Evolutionary conservation across 2,797 vertebrate species (phyloP).

Genomic region (Hippocampus kuda): DNA sequence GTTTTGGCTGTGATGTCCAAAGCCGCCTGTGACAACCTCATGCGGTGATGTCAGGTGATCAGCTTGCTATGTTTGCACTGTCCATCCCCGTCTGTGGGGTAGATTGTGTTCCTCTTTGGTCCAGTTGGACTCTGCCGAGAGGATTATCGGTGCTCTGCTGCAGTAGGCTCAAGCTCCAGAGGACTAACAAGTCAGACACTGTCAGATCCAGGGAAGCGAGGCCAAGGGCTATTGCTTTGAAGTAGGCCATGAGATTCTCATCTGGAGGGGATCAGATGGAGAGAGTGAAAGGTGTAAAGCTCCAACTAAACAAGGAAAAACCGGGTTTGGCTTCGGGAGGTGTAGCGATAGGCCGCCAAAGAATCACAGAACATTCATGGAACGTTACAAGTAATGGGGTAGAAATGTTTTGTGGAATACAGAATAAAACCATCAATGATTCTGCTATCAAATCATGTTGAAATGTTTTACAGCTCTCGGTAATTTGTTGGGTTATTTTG

Average conservation of each 20-base stretch:
- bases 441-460: neutral
- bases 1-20: neutral
- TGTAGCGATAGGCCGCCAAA: slow-evolving; percentile 17
- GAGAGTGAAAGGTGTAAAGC: slow-evolving; percentile 48
- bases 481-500: neutral
- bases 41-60: neutral
- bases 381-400: neutral
- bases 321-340: slow-evolving; percentile 26
- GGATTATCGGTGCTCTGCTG: slow-evolving; percentile 48
- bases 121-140: slow-evolving; percentile 40
- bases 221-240: slow-evolving; percentile 60
- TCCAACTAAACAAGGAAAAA: slow-evolving; percentile 35
- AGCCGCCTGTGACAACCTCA: neutral
- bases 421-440: neutral
- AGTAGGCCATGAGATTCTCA: slow-evolving; percentile 57
- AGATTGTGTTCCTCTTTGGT: slow-evolving; percentile 41
- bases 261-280: slow-evolving; percentile 50
- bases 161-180: slow-evolving; percentile 49
- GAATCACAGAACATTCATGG: neutral
- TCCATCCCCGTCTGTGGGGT: slow-evolving; percentile 29
- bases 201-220: slow-evolving; percentile 55
- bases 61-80: slow-evolving; percentile 14
- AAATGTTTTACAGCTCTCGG: neutral
- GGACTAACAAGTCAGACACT: slow-evolving; percentile 59
- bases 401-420: neutral